Evolutionary conservation across 2,797 vertebrate genomes (phyloP), one percentile per base, ranked within the genome.

Genomic region (Falco columbarius): DNA sequence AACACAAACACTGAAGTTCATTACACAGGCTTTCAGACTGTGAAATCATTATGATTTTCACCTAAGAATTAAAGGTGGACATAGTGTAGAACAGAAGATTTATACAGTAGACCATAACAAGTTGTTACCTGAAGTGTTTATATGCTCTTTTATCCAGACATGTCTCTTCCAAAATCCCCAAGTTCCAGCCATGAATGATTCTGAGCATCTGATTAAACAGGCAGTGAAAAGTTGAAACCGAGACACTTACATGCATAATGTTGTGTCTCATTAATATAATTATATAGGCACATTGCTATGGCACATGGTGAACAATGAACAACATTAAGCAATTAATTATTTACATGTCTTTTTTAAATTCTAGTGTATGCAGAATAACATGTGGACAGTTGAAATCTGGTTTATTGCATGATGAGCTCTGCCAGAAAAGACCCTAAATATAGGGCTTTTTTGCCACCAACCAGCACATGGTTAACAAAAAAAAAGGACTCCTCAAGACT

Each of bases 71-170:
- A 2, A 89, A 88, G 5, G 10, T 14, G 5, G 3, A 36, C 1
- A 0, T 62, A 12, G 23, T 32, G 49, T 23, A 66, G 20, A 67
- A 49, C 22, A 67, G 30, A 81, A 84, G 32, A 59, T 26, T 65
- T 59, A 16, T 2, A 2, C 0, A 0, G 12, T 56, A 59, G 29
- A 30, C 0, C 0, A 36, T 32, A 10, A 1, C 3, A 15, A 59
- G 38, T 47, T 81, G 12, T 40, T 56, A 52, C 15, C 32, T 26
- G 29, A 91, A 72, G 44, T 20, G 10, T 63, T 67, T 63, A 12
- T 73, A 29, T 40, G 9, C 47, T 5, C 10, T 79, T 20, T 84
- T 21, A n/a, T 40, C 18, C 42, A 55, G 32, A 40, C 34, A 23
- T 55, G 12, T 54, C 5, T 66, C 20, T 54, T 56, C 46, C 7